phyloP scores from a whole-genome alignment of 2,888 invertebrate species.

The Eilema depressum region DNA sequence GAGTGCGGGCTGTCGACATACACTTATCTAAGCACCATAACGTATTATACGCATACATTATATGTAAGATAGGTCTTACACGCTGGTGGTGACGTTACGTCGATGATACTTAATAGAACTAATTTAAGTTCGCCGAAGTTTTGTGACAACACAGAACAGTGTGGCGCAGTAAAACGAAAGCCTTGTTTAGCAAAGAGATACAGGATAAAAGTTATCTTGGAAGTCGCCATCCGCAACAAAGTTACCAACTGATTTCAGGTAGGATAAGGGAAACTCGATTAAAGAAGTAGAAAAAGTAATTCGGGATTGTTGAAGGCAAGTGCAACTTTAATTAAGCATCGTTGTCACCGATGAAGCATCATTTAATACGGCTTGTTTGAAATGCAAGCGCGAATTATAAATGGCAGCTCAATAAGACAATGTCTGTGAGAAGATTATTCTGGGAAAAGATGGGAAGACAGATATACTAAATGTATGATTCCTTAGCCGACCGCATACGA shows the following conservation, averaged over 20 bases:
- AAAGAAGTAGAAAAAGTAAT: constrained; percentile 78
- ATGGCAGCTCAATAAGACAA: neutral
- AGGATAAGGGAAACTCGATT: constrained; percentile 78
- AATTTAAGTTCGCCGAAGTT: constrained; percentile 71
- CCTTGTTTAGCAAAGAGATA: constrained; percentile 44
- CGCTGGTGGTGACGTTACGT: constrained; percentile 9
- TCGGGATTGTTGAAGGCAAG: constrained; percentile 56
- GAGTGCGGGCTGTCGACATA: constrained; percentile 19
- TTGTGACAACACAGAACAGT: constrained; percentile 62
- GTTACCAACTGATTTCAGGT: constrained; percentile 75
- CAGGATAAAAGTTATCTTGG: constrained; percentile 75
- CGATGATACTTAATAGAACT: constrained; percentile 60
- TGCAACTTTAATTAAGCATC: constrained; percentile 29
- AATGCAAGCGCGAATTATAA: neutral
- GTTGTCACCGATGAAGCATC: neutral
- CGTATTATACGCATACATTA: constrained; percentile 14
- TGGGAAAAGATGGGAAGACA: neutral
- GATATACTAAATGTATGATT: neutral
- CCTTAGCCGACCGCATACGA: too few species aligned
- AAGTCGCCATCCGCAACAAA: constrained; percentile 73
- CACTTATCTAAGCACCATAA: constrained; percentile 24
- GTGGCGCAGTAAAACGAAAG: constrained; percentile 60
- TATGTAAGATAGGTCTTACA: constrained; percentile 21
- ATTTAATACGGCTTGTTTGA: neutral
- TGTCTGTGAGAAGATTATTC: neutral